Evolutionary conservation across 1,140 invertebrate genomes (phyloP).

Genomic region (Bombus superbus): DNA sequence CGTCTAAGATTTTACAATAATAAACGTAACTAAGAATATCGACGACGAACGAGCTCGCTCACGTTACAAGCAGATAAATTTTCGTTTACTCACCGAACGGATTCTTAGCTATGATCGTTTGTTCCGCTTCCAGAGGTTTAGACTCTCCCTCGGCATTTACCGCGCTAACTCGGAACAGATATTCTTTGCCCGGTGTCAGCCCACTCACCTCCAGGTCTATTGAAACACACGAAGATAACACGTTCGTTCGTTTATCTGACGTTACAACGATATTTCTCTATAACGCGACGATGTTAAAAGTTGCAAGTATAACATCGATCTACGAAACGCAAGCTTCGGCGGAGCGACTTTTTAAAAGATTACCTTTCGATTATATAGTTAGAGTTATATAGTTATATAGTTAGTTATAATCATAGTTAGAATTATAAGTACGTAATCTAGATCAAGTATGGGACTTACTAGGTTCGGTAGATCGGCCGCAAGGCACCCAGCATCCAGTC

Average conservation of each 20-base stretch:
- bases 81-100: conserved; percentile 88
- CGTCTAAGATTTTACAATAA: conserved; percentile 84
- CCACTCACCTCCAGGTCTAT: conserved; percentile 91
- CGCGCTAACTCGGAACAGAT: conserved; percentile 97
- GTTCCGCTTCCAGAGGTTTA: conserved; percentile 93
- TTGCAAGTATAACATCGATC: too few species aligned
- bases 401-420: background rate
- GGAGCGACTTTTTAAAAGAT: too few species aligned
- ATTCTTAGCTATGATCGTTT: conserved; percentile 97
- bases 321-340: too few species aligned
- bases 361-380: background rate
- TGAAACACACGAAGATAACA: conserved; percentile 23
- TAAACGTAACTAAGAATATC: background rate
- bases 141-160: conserved; percentile 98
- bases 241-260: too few species aligned
- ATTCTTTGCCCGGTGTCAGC: conserved; percentile 94
- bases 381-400: too few species aligned
- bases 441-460: conserved; percentile 78
- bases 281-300: too few species aligned
- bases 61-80: background rate
- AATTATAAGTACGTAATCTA: background rate
- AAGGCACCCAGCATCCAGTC: conserved; percentile 97
- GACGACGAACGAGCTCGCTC: background rate
- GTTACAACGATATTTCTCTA: too few species aligned
- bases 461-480: conserved; percentile 91